Base-by-base conservation (phyloP, 2,797 vertebrate species). In the Peromyscus eremicus region DNA sequence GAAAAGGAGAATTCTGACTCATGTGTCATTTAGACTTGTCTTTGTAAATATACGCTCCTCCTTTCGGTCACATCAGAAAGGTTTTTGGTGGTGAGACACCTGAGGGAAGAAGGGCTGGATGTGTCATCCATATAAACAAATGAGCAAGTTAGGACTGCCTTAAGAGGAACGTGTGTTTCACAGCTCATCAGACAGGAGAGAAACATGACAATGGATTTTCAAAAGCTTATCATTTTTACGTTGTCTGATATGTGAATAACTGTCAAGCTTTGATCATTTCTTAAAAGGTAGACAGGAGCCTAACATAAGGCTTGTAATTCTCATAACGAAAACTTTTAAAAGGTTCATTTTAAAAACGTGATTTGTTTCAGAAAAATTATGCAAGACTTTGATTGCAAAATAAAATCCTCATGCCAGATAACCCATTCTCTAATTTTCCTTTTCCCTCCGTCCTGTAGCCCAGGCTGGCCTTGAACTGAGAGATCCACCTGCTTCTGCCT, bases 101-200 rank as follows among this genome's bases (percentile, higher is more conserved):
- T 19, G 32, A 75, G 80, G 46, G 89, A 90, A 84, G 89, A 90
- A 84, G 55, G 89, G 66, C 77, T 89, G 77, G 52, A 88, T 68
- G 71, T 4, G 10, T 40, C n/a, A n/a, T n/a, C 83, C 77, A 68
- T 43, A n/a, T 79, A 93, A 96, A 85, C 64, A 91, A 70, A 91
- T 29, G 19, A 84, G 32, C 32, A 62, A 1, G 55, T 29, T 62
- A 75, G 60, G 27, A 52, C 77, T 92, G 76, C 40, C 84, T 88
- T 40, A 81, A 92, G 34, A 57, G 49, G 93, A 94, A 96, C 95
- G 25, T 57, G 0, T 73, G 66, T 82, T 95, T 94, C 79, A 88
- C 14, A 49, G n/a, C 32, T 81, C 68, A 55, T 76, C 84, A 93
- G 95, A 88, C 79, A 82, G 95, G 4, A 89, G 23, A 93, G 64